Evolutionary conservation across 1,140 invertebrate genomes (phyloP).

Genomic region (Drosophila pseudoananassae): DNA sequence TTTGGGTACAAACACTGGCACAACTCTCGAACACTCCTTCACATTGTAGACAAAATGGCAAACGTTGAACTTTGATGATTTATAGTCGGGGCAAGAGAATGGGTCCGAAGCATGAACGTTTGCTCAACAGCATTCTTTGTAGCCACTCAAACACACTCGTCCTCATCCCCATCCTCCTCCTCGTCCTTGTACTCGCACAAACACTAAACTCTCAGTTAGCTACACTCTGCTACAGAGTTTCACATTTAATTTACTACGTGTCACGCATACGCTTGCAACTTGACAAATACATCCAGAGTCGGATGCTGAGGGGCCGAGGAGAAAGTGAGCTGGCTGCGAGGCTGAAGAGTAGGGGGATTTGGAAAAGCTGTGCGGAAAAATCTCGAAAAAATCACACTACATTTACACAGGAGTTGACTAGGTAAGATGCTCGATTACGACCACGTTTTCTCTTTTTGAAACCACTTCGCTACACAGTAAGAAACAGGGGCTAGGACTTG

Average conservation of each 20-base stretch:
- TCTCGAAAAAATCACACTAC: slow-evolving; percentile 34
- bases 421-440: slow-evolving; percentile 32
- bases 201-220: slow-evolving; percentile 54
- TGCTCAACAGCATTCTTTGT: slow-evolving; percentile 55
- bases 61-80: slow-evolving; percentile 78
- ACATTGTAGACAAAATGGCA: slow-evolving; percentile 63
- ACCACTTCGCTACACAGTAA: not conserved
- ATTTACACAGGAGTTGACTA: slow-evolving; percentile 22
- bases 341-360: not conserved
- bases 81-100: slow-evolving; percentile 44
- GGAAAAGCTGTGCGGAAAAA: slow-evolving; percentile 38
- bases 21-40: slow-evolving; percentile 27
- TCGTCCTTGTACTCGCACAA: slow-evolving; percentile 11
- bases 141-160: slow-evolving; percentile 44
- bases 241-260: slow-evolving; percentile 80
- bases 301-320: not conserved
- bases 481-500: too few relatives aligned
- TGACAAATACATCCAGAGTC: slow-evolving; percentile 59
- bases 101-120: slow-evolving; percentile 27
- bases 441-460: not conserved
- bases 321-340: not conserved
- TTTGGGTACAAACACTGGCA: slow-evolving; percentile 56
- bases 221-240: slow-evolving; percentile 68
- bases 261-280: slow-evolving; percentile 68
- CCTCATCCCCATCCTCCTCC: not conserved